Conservation (phyloP, 2,888 invertebrate species). For the Noctua janthina region DNA sequence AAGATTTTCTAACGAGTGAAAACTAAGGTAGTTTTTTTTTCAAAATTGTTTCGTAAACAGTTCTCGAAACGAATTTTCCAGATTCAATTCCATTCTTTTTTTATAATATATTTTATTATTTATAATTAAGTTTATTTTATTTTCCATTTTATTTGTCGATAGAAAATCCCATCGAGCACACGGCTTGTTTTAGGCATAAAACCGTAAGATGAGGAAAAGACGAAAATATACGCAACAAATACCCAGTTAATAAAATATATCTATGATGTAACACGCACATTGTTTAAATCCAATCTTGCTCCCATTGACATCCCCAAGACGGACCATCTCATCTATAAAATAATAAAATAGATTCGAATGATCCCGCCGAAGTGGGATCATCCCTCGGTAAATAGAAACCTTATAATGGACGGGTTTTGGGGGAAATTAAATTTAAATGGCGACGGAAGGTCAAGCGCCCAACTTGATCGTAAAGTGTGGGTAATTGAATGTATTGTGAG, state of each 20-base stretch:
- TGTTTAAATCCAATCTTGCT: constrained; percentile 26
- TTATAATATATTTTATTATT: too few species aligned
- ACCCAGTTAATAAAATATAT: neutral
- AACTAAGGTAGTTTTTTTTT: too few species aligned
- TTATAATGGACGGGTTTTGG: constrained; percentile 73
- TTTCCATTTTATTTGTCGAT: neutral
- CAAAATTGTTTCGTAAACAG: too few species aligned
- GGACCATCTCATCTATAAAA: constrained; percentile 61
- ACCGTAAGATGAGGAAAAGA: neutral
- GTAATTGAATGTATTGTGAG: constrained; percentile 44
- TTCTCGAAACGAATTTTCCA: too few species aligned
- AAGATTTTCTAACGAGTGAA: neutral
- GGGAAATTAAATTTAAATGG: constrained; percentile 73
- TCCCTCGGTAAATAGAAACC: constrained; percentile 73
- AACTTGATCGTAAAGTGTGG: constrained; percentile 34
- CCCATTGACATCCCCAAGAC: constrained; percentile 29
- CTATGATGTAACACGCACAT: neutral
- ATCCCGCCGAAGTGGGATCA: constrained; percentile 66
- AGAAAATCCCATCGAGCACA: neutral
- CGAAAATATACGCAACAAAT: too few species aligned
- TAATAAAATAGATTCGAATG: constrained; percentile 68
- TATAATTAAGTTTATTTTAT: too few species aligned
- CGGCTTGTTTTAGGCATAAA: neutral
- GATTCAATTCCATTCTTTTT: too few species aligned
- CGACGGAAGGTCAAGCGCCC: constrained; percentile 53